These are phyloP conservation scores for Lasioglossum lativentre DNA, from an alignment of 2,888 invertebrate species.

Conservation along the genomic window DNA sequence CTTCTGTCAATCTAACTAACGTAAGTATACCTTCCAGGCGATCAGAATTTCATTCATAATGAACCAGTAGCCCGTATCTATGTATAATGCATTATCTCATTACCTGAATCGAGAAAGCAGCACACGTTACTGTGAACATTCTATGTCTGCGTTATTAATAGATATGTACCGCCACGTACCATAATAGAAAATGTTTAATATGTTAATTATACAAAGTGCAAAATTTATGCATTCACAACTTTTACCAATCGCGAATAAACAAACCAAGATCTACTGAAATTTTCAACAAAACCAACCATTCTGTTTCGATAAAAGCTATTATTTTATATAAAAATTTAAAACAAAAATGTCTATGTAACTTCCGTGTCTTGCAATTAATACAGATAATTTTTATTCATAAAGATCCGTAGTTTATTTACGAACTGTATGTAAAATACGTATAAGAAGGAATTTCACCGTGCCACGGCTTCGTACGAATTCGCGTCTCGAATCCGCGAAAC, in stretches of 20 bases:
- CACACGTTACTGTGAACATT: too few relatives aligned
- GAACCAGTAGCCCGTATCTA: background rate
- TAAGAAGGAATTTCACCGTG: background rate
- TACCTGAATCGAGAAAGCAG: background rate
- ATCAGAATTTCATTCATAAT: conserved; percentile 1
- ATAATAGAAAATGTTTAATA: background rate
- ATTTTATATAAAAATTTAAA: too few relatives aligned
- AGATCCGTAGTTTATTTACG: background rate
- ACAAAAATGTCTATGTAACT: background rate
- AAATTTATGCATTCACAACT: background rate
- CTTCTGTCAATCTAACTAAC: background rate
- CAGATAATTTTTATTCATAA: background rate
- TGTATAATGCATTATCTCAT: background rate
- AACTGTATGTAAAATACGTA: background rate
- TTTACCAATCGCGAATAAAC: background rate
- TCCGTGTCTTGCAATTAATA: background rate
- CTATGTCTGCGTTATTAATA: background rate
- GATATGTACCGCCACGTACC: background rate
- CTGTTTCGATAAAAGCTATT: too few relatives aligned
- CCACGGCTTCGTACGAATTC: background rate
- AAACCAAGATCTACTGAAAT: background rate
- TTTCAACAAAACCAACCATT: background rate
- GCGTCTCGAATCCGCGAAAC: background rate
- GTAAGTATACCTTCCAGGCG: background rate
- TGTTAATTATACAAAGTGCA: background rate